These are phyloP conservation scores for Galeopterus variegatus DNA, from an alignment of 2,113 vertebrate genomes.

Conservation along the genomic window DNA sequence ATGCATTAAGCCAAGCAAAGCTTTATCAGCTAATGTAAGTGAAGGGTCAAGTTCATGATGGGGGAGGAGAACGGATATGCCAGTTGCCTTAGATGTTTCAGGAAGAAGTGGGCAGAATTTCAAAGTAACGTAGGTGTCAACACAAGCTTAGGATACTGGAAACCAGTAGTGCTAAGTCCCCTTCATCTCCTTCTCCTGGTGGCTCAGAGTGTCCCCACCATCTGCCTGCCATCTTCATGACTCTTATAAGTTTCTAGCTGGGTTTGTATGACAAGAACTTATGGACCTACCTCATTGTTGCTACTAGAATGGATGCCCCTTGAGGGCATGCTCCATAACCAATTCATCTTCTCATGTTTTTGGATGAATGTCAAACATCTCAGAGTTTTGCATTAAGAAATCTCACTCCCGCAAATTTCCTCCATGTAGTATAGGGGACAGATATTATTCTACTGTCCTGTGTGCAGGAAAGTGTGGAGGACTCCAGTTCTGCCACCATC, in stretches of 20 bases:
- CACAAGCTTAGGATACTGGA: fast-evolving
- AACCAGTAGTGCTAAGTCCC: background rate
- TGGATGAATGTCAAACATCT: background rate
- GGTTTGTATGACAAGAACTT: background rate
- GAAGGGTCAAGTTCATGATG: background rate
- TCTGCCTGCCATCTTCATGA: background rate
- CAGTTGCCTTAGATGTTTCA: background rate
- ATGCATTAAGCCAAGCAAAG: background rate
- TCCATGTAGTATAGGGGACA: background rate
- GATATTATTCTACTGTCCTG: background rate
- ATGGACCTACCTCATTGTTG: too few species aligned
- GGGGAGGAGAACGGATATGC: background rate
- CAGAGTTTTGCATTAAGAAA: background rate
- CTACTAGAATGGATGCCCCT: background rate
- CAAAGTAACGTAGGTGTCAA: background rate
- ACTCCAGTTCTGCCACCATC: background rate
- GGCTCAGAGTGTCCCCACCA: background rate
- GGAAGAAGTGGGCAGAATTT: background rate
- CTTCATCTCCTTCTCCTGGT: background rate
- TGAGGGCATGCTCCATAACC: background rate
- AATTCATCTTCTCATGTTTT: background rate
- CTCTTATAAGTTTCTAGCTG: background rate
- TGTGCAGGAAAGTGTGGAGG: background rate
- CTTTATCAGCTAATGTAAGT: background rate
- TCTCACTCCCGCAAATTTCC: background rate